phyloP scores from a whole-genome alignment of 2,113 vertebrate genomes.

The Fulica atra region DNA sequence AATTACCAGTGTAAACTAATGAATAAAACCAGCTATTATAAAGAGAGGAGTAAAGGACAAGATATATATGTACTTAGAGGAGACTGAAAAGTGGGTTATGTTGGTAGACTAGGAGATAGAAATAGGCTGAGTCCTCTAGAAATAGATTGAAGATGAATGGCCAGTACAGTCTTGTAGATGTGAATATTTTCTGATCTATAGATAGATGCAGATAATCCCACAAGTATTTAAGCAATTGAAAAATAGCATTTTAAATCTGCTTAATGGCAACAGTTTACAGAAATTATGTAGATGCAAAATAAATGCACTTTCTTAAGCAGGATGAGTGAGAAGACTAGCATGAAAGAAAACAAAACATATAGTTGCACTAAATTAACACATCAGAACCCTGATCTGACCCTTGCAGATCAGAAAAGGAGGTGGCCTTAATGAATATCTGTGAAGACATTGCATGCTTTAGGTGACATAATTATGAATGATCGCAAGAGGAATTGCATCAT shows the following conservation, averaged over 20 bases:
- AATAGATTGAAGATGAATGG: neutral
- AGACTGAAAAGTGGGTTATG: neutral
- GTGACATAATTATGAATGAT: accelerated
- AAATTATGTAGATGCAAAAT: neutral
- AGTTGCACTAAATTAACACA: neutral
- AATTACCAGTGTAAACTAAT: neutral
- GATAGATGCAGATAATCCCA: neutral
- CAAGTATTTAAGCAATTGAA: neutral
- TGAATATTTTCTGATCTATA: neutral
- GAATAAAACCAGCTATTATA: neutral
- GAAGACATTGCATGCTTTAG: neutral
- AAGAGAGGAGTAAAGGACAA: neutral
- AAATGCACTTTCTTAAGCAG: neutral
- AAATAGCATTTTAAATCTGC: neutral
- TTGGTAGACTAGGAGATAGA: neutral
- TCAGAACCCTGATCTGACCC: too few relatives aligned
- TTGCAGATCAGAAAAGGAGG: neutral
- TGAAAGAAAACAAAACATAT: neutral
- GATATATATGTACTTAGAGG: neutral
- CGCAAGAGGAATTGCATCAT: neutral
- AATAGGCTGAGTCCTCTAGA: neutral
- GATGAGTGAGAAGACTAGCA: neutral
- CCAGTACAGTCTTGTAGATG: neutral
- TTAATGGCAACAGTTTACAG: neutral
- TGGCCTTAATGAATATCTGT: neutral